Conservation (phyloP, 2,888 invertebrate genomes). For the Cylloceria caligata region DNA sequence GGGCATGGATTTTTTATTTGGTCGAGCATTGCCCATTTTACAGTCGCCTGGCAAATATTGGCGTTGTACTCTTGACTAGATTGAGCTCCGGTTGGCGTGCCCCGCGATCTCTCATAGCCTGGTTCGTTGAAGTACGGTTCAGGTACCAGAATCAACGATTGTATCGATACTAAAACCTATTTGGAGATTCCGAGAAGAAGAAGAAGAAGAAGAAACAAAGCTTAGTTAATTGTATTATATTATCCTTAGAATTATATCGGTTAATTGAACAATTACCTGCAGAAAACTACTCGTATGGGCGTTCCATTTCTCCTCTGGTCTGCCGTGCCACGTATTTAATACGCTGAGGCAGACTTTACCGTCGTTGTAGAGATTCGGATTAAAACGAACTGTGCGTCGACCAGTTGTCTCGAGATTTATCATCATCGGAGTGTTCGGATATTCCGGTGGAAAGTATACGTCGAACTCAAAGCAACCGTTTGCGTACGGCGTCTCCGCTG, state of each 20-base stretch:
- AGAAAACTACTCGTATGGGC: slow-evolving; percentile 97
- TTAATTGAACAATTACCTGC: slow-evolving; percentile 85
- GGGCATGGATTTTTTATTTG: slow-evolving; percentile 95
- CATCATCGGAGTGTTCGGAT: slow-evolving; percentile 94
- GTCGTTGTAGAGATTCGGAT: slow-evolving; percentile 97
- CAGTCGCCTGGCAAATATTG: slow-evolving; percentile 97
- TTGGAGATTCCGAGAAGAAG: slow-evolving; percentile 41
- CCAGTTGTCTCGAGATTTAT: slow-evolving; percentile 96
- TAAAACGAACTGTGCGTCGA: slow-evolving; percentile 95
- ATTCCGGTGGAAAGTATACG: slow-evolving; percentile 94
- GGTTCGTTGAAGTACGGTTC: slow-evolving; percentile 98
- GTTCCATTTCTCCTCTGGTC: slow-evolving; percentile 99
- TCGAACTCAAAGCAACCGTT: slow-evolving; percentile 97
- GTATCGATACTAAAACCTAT: slow-evolving; percentile 95
- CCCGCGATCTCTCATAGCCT: slow-evolving; percentile 95
- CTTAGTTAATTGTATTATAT: background rate
- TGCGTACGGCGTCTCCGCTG: slow-evolving; percentile 96
- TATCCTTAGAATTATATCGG: background rate
- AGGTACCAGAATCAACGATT: slow-evolving; percentile 95
- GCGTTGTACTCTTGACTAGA: slow-evolving; percentile 97
- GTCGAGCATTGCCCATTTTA: slow-evolving; percentile 98
- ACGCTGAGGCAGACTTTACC: slow-evolving; percentile 98
- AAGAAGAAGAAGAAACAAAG: slow-evolving; percentile 46
- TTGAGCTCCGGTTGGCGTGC: slow-evolving; percentile 94
- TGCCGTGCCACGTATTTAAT: slow-evolving; percentile 98